These are phyloP conservation scores for Ursus arctos DNA, from an alignment of 2,113 vertebrate genomes.

Conservation along the genomic window DNA sequence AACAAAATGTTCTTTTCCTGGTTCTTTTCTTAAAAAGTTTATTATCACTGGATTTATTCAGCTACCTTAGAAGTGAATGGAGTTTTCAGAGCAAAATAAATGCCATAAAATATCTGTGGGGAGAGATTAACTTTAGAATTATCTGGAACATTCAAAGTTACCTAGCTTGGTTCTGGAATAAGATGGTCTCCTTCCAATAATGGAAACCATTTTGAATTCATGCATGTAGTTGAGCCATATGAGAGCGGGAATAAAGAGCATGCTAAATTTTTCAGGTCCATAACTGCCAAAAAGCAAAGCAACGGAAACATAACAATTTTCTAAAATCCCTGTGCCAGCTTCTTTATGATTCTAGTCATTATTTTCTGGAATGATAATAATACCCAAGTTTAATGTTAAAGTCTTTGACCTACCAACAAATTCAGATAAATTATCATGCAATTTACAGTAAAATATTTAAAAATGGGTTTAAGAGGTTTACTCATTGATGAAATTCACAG, in stretches of 20 bases:
- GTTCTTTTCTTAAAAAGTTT: conserved; percentile 61
- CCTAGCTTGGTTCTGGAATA: conserved; percentile 60
- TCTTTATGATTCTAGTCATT: conserved; percentile 65
- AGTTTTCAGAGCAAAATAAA: conserved; percentile 64
- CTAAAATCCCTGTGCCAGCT: conserved; percentile 51
- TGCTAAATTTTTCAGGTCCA: conserved; percentile 62
- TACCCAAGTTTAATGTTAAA: conserved; percentile 71
- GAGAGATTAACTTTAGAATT: conserved; percentile 62
- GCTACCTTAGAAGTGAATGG: conserved; percentile 60
- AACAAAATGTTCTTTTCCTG: background rate
- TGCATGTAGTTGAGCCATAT: conserved; percentile 3
- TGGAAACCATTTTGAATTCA: conserved; percentile 71
- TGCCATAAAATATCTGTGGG: conserved; percentile 38
- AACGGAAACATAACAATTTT: conserved; percentile 65
- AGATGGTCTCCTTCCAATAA: conserved; percentile 52
- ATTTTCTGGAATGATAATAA: conserved; percentile 69
- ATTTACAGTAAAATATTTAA: conserved; percentile 63
- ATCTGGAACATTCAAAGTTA: conserved; percentile 60
- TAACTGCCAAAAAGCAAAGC: conserved; percentile 70
- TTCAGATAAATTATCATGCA: conserved; percentile 55
- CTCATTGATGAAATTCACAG: conserved; percentile 37
- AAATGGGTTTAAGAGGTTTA: conserved; percentile 4
- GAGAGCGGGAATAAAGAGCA: conserved; percentile 47
- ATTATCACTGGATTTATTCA: conserved; percentile 60
- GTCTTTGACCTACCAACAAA: conserved; percentile 63